phyloP scores from a whole-genome alignment of 35 echinoderm and acorn worm species.

The Acanthaster planci region DNA sequence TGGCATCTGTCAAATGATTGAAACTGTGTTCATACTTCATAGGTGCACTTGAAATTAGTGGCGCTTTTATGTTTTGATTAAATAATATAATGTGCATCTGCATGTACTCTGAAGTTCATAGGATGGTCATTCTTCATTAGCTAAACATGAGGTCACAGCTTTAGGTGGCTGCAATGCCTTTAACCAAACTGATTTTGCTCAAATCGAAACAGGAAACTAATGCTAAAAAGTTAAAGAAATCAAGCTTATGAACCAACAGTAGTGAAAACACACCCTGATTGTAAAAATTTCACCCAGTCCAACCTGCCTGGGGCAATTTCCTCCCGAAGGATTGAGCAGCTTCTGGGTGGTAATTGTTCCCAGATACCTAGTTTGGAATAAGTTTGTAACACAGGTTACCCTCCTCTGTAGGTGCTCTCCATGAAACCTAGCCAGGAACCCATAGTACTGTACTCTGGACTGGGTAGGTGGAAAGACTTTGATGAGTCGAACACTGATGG shows the following conservation, averaged over 20 bases:
- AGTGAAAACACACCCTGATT: background rate
- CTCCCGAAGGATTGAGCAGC: slow-evolving; percentile 39
- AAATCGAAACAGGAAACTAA: too few relatives aligned
- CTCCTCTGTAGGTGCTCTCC: slow-evolving; percentile 41
- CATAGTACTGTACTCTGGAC: slow-evolving; percentile 40
- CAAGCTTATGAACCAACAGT: background rate
- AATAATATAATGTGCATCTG: too few relatives aligned
- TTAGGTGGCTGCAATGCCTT: too few relatives aligned
- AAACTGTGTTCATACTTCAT: too few relatives aligned
- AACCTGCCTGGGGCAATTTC: slow-evolving; percentile 33
- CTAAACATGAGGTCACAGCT: too few relatives aligned
- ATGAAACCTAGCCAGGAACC: slow-evolving; percentile 66
- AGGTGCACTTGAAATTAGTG: too few relatives aligned
- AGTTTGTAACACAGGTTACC: slow-evolving; percentile 33
- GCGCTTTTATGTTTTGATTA: too few relatives aligned
- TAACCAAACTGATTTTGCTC: too few relatives aligned
- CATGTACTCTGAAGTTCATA: too few relatives aligned
- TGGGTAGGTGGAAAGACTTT: slow-evolving; percentile 48
- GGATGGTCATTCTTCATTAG: too few relatives aligned
- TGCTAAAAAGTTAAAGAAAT: background rate
- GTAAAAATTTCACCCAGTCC: slow-evolving; percentile 24
- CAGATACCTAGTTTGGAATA: slow-evolving; percentile 10
- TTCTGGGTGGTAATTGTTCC: slow-evolving; percentile 29
- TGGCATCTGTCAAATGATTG: too few relatives aligned
- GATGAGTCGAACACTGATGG: slow-evolving; percentile 2